A percentile compares a stretch with the other conserved stretches of the same genome.
phyloP scores from a whole-genome alignment of 2,113 vertebrate species.

The Spilogale gracilis region DNA sequence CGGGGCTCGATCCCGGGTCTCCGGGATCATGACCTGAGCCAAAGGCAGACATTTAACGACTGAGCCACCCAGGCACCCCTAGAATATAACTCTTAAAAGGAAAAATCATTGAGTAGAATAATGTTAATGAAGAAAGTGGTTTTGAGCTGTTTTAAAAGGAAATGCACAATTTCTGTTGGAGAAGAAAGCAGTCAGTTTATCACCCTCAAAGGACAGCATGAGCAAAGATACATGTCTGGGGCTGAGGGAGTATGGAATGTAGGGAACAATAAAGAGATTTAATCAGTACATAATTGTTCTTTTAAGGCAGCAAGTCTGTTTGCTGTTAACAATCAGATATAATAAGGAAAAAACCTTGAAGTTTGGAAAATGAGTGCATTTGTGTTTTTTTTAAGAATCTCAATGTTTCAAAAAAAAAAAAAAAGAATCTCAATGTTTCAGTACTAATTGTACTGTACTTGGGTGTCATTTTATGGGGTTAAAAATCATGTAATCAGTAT shows the following conservation, averaged over 20 bases:
- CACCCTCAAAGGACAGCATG: not conserved
- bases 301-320: not conserved
- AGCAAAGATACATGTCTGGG: not conserved
- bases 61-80: no score
- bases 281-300: not conserved
- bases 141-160: slow-evolving; percentile 30
- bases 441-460: not conserved
- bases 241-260: not conserved
- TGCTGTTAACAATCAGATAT: not conserved
- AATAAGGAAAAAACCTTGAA: not conserved
- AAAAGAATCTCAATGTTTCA: slow-evolving; percentile 37
- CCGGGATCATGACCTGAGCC: no score
- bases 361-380: not conserved
- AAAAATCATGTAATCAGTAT: not conserved
- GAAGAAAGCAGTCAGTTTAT: not conserved
- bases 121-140: not conserved
- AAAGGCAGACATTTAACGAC: no score
- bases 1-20: no score
- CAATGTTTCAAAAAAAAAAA: not conserved
- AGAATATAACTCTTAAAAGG: not conserved
- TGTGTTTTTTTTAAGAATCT: slow-evolving; percentile 38
- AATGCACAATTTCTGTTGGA: not conserved
- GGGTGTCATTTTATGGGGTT: not conserved
- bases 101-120: not conserved
- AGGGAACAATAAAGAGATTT: not conserved